Conservation (phyloP, 2,888 invertebrate species). For the Protodeltote pygarga region DNA sequence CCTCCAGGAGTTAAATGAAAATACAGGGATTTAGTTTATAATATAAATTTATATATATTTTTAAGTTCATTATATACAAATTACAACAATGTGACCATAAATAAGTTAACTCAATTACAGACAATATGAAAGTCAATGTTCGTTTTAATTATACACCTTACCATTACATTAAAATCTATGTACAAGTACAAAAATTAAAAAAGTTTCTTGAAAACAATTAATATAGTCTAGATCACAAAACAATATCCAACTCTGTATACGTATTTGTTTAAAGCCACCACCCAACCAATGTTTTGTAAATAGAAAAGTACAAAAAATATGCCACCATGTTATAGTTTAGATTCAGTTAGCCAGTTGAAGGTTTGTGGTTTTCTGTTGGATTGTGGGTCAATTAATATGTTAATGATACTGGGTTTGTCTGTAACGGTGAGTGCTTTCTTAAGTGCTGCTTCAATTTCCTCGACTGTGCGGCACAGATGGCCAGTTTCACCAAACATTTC, state of each 20-base stretch:
- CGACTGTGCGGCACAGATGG: constrained; percentile 91
- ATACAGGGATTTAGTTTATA: constrained; percentile 87
- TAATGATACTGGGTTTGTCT: constrained; percentile 94
- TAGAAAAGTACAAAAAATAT: constrained; percentile 6
- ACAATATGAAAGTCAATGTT: constrained; percentile 70
- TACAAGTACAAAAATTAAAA: constrained; percentile 3
- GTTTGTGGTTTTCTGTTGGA: constrained; percentile 96
- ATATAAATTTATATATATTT: constrained; percentile 82
- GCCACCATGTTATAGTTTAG: constrained; percentile 89
- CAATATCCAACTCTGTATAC: constrained; percentile 19
- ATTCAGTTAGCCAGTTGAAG: constrained; percentile 97
- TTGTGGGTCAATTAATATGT: constrained; percentile 95
- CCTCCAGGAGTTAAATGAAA: constrained; percentile 80
- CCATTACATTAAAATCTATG: background rate
- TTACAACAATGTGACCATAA: constrained; percentile 72
- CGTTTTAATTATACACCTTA: constrained; percentile 31
- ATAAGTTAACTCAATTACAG: constrained; percentile 77
- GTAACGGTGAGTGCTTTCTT: constrained; percentile 88
- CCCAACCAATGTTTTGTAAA: constrained; percentile 13
- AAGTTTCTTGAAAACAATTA: constrained; percentile 22
- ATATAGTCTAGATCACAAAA: constrained; percentile 6
- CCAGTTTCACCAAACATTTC: constrained; percentile 94
- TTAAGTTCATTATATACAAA: constrained; percentile 82
- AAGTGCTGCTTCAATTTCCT: constrained; percentile 91
- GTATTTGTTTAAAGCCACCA: constrained; percentile 17